phyloP scores from a whole-genome alignment of 2,113 vertebrate genomes.

The Oreochromis niloticus region DNA sequence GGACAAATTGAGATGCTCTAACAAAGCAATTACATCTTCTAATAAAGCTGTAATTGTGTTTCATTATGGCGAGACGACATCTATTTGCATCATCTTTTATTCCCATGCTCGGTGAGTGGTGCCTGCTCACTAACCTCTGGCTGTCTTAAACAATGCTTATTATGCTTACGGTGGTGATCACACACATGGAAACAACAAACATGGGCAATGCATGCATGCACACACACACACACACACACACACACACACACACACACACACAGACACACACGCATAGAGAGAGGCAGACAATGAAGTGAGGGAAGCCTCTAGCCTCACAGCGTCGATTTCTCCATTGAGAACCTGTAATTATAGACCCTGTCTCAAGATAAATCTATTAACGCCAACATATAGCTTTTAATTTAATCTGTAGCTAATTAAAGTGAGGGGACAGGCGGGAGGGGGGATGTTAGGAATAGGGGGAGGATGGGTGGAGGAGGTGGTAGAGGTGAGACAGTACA shows the following conservation, averaged over 20 bases:
- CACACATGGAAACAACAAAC: conserved; percentile 40
- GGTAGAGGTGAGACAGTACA: conserved; percentile 16
- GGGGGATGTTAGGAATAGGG: background rate
- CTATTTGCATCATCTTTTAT: conserved; percentile 68
- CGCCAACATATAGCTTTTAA: conserved; percentile 74
- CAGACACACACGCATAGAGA: background rate
- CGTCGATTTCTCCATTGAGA: conserved; percentile 67
- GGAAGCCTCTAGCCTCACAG: conserved; percentile 42
- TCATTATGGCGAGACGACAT: conserved; percentile 60
- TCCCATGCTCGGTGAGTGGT: conserved; percentile 41
- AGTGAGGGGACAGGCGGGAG: conserved; percentile 41
- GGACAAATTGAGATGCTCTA: conserved; percentile 66
- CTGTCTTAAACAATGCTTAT: conserved; percentile 59
- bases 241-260: background rate
- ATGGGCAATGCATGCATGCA: background rate
- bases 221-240: background rate
- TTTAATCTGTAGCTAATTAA: conserved; percentile 75
- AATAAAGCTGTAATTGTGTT: conserved; percentile 73
- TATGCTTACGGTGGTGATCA: conserved; percentile 48
- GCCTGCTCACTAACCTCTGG: conserved; percentile 58
- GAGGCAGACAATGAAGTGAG: conserved; percentile 34
- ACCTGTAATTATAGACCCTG: conserved; percentile 74
- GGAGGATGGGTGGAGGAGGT: background rate
- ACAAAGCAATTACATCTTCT: conserved; percentile 73
- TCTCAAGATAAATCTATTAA: conserved; percentile 78